These are phyloP conservation scores for Sander vitreus DNA, from an alignment of 2,113 vertebrate genomes.

Conservation along the genomic window DNA sequence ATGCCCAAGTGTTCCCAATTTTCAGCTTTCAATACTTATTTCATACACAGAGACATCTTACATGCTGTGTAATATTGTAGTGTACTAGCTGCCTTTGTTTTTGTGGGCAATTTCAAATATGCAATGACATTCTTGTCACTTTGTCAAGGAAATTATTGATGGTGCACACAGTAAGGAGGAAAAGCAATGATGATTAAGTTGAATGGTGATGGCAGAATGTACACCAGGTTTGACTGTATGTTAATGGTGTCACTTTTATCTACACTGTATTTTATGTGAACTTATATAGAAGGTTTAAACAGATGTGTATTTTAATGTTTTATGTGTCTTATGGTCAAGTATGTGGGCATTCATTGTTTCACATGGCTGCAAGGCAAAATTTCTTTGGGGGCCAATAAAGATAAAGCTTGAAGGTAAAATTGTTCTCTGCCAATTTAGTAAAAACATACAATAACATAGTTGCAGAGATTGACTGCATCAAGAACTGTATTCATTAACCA, in stretches of 20 bases:
- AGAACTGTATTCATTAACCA: neutral
- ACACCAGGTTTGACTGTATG: conserved; percentile 14
- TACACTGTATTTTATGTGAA: conserved; percentile 33
- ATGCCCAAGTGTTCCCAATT: neutral
- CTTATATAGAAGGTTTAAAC: conserved; percentile 15
- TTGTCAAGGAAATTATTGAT: neutral
- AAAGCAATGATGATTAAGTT: neutral
- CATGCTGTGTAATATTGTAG: neutral
- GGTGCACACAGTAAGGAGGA: neutral
- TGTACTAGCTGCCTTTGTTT: neutral
- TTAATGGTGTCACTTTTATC: conserved; percentile 26
- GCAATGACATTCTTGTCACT: neutral
- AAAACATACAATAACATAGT: neutral
- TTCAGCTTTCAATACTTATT: neutral
- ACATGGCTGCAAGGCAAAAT: conserved; percentile 15
- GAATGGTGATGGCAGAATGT: neutral
- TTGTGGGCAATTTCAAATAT: neutral
- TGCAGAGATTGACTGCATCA: neutral
- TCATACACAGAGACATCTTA: neutral
- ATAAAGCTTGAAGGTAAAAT: conserved; percentile 2
- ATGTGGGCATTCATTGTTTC: conserved; percentile 1
- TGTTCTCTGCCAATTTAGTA: neutral
- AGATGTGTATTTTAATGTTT: conserved; percentile 33
- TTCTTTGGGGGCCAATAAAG: neutral
- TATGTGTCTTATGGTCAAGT: conserved; percentile 23